Evolutionary conservation across 2,113 vertebrate genomes (phyloP).

Genomic region (Hippocampus mohnikei): DNA sequence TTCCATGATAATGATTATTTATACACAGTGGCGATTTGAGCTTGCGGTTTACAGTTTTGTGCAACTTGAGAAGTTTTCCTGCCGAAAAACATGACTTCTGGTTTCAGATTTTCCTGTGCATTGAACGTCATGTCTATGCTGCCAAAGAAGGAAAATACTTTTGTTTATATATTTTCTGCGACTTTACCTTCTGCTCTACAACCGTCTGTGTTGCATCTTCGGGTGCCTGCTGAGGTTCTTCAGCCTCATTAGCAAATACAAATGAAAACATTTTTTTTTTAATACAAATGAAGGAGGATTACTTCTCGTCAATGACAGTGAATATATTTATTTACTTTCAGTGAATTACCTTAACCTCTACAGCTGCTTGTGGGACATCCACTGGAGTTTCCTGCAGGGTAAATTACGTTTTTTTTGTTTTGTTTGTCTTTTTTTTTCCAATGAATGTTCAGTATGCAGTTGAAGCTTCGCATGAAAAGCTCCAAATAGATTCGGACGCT

Average conservation of each 20-base stretch:
- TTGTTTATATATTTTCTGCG: constrained; percentile 5
- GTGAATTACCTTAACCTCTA: constrained; percentile 47
- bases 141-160: constrained; percentile 11
- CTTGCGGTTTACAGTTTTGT: neutral
- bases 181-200: constrained; percentile 52
- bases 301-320: neutral
- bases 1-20: too few species aligned
- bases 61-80: neutral
- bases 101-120: neutral
- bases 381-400: constrained; percentile 41
- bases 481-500: neutral
- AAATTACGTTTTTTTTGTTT: constrained; percentile 32
- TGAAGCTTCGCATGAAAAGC: neutral
- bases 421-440: neutral
- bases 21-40: neutral
- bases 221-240: constrained; percentile 26
- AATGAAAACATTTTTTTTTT: constrained; percentile 12
- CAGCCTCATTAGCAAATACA: constrained; percentile 34
- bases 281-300: neutral
- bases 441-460: neutral
- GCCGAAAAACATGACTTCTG: neutral
- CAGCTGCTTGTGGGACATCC: constrained; percentile 24
- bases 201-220: constrained; percentile 23
- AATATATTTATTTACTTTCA: constrained; percentile 1
- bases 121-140: neutral